phyloP scores from a whole-genome alignment of 1,140 invertebrate species.

The Brachionus asplanchnoidis region DNA sequence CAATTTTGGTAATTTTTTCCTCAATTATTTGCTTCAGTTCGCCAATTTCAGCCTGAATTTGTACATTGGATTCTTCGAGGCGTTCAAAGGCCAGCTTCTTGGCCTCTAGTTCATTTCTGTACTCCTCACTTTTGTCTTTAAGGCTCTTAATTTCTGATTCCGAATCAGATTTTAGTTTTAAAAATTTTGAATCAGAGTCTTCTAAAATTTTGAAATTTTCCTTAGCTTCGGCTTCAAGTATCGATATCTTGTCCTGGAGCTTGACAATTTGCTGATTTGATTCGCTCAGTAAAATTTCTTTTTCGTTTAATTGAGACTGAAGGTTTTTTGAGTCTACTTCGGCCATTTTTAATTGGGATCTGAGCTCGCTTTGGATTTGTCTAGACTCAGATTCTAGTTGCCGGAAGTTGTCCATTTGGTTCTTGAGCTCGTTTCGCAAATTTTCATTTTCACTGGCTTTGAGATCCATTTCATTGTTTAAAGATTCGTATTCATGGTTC shows the following conservation, averaged over 20 bases:
- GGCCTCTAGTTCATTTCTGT: not conserved
- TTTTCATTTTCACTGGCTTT: not conserved
- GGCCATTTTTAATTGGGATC: not conserved
- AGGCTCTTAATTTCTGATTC: not conserved
- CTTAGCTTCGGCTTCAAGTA: not conserved
- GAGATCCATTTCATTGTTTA: not conserved
- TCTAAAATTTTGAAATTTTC: slow-evolving; percentile 24
- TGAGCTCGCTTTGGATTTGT: not conserved
- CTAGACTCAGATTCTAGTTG: not conserved
- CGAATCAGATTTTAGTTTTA: not conserved
- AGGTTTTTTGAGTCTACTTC: not conserved
- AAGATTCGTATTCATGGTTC: not conserved
- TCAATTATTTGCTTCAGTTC: not conserved
- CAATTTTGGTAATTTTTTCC: not conserved
- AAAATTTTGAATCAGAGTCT: not conserved
- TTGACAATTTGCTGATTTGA: not conserved
- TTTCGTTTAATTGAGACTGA: not conserved
- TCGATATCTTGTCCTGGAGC: not conserved
- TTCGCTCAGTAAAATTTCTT: not conserved
- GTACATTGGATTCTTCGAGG: not conserved
- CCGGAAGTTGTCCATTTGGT: not conserved
- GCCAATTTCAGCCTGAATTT: not conserved
- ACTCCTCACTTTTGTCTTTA: not conserved
- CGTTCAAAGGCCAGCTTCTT: not conserved
- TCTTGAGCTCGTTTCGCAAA: not conserved